A percentile compares a stretch with the other conserved stretches of the same genome.
Evolutionary conservation across 2,113 vertebrate species (phyloP).

Genomic region (Leucosticte australis): DNA sequence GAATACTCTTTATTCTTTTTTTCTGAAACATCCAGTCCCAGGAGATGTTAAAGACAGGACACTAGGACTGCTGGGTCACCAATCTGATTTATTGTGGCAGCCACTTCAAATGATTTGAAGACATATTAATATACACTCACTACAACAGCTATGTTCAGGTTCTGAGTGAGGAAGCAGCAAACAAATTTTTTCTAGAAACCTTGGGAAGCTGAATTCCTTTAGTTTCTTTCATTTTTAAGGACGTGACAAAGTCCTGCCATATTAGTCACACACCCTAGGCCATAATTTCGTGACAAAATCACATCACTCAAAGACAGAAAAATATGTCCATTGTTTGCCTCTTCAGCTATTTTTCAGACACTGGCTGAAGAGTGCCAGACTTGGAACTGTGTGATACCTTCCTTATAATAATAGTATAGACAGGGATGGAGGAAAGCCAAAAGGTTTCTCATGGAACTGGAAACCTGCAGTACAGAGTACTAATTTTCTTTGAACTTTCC

Average conservation of each 20-base stretch:
- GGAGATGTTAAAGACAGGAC: background rate
- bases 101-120: background rate
- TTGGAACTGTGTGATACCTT: background rate
- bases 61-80: background rate
- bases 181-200: background rate
- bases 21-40: background rate
- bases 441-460: background rate
- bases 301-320: background rate
- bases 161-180: background rate
- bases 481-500: slow-evolving; percentile 35
- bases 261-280: background rate
- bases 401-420: background rate
- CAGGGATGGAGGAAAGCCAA: background rate
- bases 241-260: background rate
- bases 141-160: background rate
- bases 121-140: background rate
- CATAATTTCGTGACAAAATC: background rate
- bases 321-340: background rate
- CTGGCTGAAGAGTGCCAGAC: background rate
- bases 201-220: background rate
- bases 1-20: background rate
- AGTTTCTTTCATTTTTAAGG: background rate
- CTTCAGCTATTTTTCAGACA: background rate
- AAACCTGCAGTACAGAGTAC: background rate
- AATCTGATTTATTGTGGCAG: background rate